phyloP scores from a whole-genome alignment of 1,140 invertebrate genomes.

The Chironomus striatipennis region DNA sequence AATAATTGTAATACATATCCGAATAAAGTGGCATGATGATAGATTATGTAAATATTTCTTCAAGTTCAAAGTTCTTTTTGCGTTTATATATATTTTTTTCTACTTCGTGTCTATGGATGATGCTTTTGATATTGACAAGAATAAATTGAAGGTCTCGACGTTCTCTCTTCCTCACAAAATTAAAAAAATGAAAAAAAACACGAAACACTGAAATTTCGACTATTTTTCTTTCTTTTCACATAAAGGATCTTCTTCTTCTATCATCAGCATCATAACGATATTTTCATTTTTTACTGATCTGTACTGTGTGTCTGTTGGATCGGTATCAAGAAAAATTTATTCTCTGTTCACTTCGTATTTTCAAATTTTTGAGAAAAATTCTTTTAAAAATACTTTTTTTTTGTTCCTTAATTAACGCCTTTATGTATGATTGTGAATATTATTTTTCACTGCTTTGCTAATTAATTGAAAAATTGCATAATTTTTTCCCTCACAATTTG shows the following conservation, averaged over 20 bases:
- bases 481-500: neutral
- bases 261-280: slow-evolving; percentile 12
- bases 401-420: neutral
- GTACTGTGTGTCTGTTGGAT: slow-evolving; percentile 10
- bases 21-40: slow-evolving; percentile 37
- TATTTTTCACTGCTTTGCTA: neutral
- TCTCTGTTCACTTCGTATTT: neutral
- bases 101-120: too few relatives aligned
- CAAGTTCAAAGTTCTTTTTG: neutral
- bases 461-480: neutral
- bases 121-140: slow-evolving; percentile 1
- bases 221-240: slow-evolving; percentile 4
- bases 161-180: neutral
- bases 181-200: neutral
- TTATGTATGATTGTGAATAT: neutral
- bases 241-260: slow-evolving; percentile 3
- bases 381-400: neutral
- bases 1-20: slow-evolving; percentile 36
- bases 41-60: neutral
- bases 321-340: slow-evolving; percentile 7
- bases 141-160: slow-evolving; percentile 8
- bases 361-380: neutral
- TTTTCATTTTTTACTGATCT: neutral
- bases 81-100: too few relatives aligned
- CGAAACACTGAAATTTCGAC: neutral